Evolutionary conservation across 1,140 invertebrate genomes (phyloP).

Genomic region (Neodiprion pinetum): DNA sequence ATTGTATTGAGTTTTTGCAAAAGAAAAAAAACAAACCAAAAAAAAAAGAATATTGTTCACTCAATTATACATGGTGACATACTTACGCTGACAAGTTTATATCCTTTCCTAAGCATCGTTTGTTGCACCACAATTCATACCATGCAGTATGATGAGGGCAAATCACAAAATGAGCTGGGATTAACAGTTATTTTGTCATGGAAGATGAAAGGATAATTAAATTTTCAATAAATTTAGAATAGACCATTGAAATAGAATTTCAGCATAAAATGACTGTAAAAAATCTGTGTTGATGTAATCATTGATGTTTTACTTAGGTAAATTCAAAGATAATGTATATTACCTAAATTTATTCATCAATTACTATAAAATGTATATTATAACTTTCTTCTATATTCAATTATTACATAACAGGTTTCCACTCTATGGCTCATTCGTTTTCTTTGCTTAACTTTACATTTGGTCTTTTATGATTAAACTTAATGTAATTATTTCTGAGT

Average conservation of each 20-base stretch:
- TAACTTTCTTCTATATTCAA: neutral
- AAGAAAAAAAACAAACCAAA: neutral
- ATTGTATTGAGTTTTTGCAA: constrained; percentile 3
- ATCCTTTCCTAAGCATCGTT: neutral
- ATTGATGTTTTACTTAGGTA: constrained; percentile 6
- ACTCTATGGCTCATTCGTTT: neutral
- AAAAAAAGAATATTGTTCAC: too few species aligned
- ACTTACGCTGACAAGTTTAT: neutral
- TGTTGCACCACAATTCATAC: too few species aligned
- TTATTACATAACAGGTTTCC: neutral
- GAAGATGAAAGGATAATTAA: neutral
- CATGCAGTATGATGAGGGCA: too few species aligned
- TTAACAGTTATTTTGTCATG: neutral
- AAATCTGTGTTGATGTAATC: neutral
- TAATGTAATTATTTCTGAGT: neutral
- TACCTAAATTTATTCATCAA: neutral
- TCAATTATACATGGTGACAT: neutral
- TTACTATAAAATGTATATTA: constrained; percentile 6
- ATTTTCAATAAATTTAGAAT: neutral
- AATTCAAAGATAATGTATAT: constrained; percentile 8
- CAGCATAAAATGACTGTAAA: neutral
- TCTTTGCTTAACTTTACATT: neutral
- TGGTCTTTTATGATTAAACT: neutral
- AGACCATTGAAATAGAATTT: neutral
- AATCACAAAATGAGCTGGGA: too few species aligned